Evolutionary conservation across 2,113 vertebrate species (phyloP), one percentile per base, ranked within the genome.

Genomic region (Ailurus styani): DNA sequence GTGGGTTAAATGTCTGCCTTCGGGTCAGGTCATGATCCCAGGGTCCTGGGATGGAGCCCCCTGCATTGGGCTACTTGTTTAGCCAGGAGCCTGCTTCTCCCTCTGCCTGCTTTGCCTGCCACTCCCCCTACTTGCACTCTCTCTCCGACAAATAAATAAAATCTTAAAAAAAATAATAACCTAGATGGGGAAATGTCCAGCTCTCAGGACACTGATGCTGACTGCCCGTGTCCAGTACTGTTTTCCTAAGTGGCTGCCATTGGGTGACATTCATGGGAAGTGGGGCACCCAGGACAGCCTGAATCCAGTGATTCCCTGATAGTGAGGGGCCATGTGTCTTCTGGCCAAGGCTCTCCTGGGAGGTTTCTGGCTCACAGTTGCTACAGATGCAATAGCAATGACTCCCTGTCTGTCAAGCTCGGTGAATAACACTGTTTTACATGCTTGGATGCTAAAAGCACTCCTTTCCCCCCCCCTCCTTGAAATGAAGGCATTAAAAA

Each of bases 401-500:
- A 72, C 45, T 45, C 18, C 57, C 37, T 68, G 47, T 40, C 96
- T 83, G 62, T 81, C 81, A 55, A 50, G 47, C 86, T 86, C 42
- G 29, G 47, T 54, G 78, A 96, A 90, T 42, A 57, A 96, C 85
- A 89, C 62, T 52, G n/a, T 87, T 98, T 97, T 93, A 79, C 11
- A 90, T 14, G 68, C 75, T 97, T 91, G 34, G 75, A 70, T 87
- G 87, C 90, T 79, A 91, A 93, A 82, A 77, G 60, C 37, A 85
- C 85, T n/a, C n/a, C n/a, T n/a, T n/a, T n/a, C n/a, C n/a, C n/a
- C n/a, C n/a, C n/a, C n/a, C n/a, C n/a, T 77, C 21, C 87, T 72
- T 82, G 84, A 84, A 90, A 94, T 50, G 90, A 93, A 97, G 64
- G 79, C 94, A 94, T 85, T 96, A 96, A 97, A 95, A 97, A 93